Percentiles rank a stretch among this genome's conserved stretches.
These are phyloP conservation scores for Sesamia nonagrioides DNA, from an alignment of 1,140 invertebrate genomes.

Conservation along the genomic window DNA sequence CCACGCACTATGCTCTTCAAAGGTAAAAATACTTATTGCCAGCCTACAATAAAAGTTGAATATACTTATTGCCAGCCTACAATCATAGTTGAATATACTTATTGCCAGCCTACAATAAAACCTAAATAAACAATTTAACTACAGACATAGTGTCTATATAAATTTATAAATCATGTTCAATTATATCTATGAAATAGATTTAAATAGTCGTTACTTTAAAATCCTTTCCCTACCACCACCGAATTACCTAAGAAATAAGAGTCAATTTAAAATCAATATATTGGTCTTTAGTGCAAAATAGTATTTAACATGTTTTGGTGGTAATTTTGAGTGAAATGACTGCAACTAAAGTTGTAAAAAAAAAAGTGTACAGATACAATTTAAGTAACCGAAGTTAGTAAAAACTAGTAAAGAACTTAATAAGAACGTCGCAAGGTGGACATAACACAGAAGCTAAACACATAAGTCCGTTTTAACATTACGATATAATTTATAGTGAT, in stretches of 20 bases:
- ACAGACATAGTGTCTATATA: constrained; percentile 52
- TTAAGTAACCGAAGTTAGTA: constrained; percentile 45
- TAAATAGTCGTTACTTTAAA: constrained; percentile 55
- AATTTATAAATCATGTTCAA: constrained; percentile 55
- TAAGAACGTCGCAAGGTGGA: constrained; percentile 41
- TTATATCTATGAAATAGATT: constrained; percentile 63
- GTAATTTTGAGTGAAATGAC: constrained; percentile 18
- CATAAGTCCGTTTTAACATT: constrained; percentile 15
- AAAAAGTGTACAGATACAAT: constrained; percentile 46
- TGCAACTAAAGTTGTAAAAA: constrained; percentile 35
- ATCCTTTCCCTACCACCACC: constrained; percentile 65
- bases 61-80: constrained; percentile 45
- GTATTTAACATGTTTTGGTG: constrained; percentile 30
- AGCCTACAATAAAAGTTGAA: constrained; percentile 50
- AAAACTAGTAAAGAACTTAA: constrained; percentile 46
- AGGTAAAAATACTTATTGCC: constrained; percentile 51
- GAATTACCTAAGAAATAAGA: constrained; percentile 54
- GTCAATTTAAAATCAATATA: constrained; percentile 55
- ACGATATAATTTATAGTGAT: constrained; percentile 34
- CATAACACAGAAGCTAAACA: constrained; percentile 39
- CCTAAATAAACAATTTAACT: constrained; percentile 52
- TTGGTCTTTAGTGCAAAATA: too few relatives aligned
- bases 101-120: constrained; percentile 42
- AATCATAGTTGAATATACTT: constrained; percentile 47
- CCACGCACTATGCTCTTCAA: constrained; percentile 32